Conservation (phyloP, 1,140 invertebrate species). For the Rhizoglyphus robini region DNA sequence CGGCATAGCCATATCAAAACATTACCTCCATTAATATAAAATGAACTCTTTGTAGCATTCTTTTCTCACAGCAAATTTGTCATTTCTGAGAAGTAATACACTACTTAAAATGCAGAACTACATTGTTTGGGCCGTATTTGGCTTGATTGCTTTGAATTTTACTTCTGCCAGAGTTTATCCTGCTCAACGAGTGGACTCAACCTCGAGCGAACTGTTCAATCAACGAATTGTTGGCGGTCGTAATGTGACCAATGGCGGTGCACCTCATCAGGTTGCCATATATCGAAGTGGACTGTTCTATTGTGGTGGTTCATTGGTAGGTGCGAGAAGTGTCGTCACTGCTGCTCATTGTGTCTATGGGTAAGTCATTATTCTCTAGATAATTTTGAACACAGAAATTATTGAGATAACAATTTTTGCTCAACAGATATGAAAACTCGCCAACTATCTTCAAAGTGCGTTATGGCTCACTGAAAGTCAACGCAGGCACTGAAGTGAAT, state of each 20-base stretch:
- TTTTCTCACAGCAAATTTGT: too few species aligned
- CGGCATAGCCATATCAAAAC: too few species aligned
- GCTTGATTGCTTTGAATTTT: too few species aligned
- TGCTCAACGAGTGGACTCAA: not conserved
- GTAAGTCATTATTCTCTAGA: not conserved
- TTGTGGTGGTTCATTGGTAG: conserved; percentile 1
- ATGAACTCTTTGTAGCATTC: too few species aligned
- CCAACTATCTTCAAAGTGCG: not conserved
- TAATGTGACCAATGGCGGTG: not conserved
- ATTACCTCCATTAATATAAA: too few species aligned
- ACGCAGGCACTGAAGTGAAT: not conserved
- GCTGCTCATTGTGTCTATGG: conserved; percentile 9
- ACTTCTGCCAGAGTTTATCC: too few species aligned
- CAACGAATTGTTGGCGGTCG: not conserved
- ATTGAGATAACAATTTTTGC: not conserved
- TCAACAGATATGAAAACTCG: not conserved
- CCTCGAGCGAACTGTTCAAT: not conserved
- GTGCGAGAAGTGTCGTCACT: not conserved
- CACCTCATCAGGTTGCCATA: not conserved
- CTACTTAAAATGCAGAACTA: too few species aligned
- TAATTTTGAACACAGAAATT: not conserved
- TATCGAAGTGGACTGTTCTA: not conserved
- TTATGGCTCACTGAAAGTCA: not conserved
- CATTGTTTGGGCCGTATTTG: too few species aligned
- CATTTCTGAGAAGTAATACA: too few species aligned